Evolutionary conservation across 2,797 vertebrate genomes (phyloP), one percentile per base, ranked within the genome.

Genomic region (Rhadinocentrus ornatus): DNA sequence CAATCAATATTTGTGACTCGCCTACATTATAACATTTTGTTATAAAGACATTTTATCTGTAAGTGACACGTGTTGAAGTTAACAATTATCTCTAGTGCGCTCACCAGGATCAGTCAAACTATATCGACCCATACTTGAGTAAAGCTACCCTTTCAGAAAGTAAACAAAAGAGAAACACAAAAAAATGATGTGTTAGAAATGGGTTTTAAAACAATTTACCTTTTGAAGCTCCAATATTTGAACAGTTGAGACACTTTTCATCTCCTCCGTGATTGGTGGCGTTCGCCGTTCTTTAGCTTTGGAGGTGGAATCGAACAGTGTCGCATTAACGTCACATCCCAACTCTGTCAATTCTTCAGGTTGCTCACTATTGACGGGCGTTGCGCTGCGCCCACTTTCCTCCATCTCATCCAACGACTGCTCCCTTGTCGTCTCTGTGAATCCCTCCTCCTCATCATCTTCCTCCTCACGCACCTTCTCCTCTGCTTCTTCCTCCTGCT

Each of bases 361-460:
- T 77, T 96, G 97, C 73, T 99, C 98, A 20, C 95, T 95, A 85
- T 99, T 98, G 26, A 99, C 97, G 53, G 98, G 98, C 0, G 98
- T 99, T 0, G 96, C 96, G n/a, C 98, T 99, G 32, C 98, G 94
- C 13, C 96, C 97, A 31, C 98, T 99, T 89, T 99, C 97, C 77
- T 99, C 98, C 97, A 99, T 97, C 92, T 99, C 97, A 67, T 99
- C 97, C 76, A 93, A 27, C 0, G 90, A 83, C 39, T 94, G 96
- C 31, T 95, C 76, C 77, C 91, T 91, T 66, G 91, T 63, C 0
- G 86, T 78, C 41, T 96, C 96, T 6, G 53, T 91, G 27, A 88
- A 65, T 57, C 80, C 90, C 46, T 91, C 90, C 39, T 94, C 95
- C 77, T 90, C 63, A 5, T 52, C 50, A 3, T 52, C 50, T 13